phyloP scores from a whole-genome alignment of 2,113 vertebrate genomes.

The Furnarius figulus region DNA sequence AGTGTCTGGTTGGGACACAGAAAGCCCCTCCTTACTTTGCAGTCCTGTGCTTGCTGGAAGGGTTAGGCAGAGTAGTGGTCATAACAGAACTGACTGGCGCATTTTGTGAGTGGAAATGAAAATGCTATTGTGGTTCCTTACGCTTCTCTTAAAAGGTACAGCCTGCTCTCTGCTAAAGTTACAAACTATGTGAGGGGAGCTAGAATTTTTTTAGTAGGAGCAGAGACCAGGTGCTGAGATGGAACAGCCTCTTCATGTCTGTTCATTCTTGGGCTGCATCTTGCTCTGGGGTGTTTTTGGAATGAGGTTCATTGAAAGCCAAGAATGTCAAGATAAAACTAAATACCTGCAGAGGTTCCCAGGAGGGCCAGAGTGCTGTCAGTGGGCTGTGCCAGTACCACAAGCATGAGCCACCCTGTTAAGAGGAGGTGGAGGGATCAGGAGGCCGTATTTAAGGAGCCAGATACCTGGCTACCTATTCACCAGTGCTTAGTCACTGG shows the following conservation, averaged over 20 bases:
- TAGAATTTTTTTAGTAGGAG: not conserved
- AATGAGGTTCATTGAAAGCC: not conserved
- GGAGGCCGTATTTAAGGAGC: not conserved
- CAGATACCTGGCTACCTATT: not conserved
- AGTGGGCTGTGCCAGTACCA: not conserved
- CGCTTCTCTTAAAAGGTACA: not conserved
- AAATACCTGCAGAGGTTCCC: not conserved
- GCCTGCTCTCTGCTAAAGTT: not conserved
- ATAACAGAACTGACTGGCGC: not conserved
- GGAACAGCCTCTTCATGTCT: not conserved
- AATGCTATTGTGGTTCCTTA: not conserved
- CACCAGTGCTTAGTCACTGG: not conserved
- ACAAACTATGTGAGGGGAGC: not conserved
- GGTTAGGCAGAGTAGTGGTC: accelerated
- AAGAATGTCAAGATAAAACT: not conserved
- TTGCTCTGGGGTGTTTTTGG: not conserved
- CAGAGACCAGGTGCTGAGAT: not conserved
- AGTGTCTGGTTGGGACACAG: not conserved
- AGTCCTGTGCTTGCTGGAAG: not conserved
- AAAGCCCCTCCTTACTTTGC: not conserved
- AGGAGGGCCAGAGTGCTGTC: not conserved
- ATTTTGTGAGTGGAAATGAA: not conserved
- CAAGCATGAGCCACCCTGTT: not conserved
- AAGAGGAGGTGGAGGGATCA: not conserved
- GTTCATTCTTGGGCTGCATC: not conserved